Base-by-base conservation (phyloP, 2,113 vertebrate species). In the Passerina amoena region DNA sequence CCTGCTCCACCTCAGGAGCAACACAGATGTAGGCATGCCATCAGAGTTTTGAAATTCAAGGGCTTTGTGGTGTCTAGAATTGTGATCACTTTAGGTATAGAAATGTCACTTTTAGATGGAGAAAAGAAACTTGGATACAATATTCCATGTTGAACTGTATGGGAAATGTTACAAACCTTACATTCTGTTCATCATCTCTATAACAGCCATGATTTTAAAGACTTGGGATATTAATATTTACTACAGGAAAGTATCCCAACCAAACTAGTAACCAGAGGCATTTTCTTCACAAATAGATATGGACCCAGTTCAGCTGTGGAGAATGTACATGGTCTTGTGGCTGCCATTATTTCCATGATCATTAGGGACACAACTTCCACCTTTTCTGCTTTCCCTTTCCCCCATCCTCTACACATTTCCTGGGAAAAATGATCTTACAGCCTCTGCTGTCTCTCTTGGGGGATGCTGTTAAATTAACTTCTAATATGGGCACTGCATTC, bases 321-420 rank as follows among this genome's bases (percentile, higher is more conserved):
- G 6, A 69, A 9, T 18, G 12, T 71, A 45, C 1, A 0, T 28
- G n/a, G 14, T 70, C 35, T 23, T 64, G 25, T 68, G 57, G 11
- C 22, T 86, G n/a, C n/a, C 51, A 9, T 47, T 80, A 40, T 72
- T 75, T 68, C 27, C 19, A 6, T 20, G 16, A 31, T 23, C 2
- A 2, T 57, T 53, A 69, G 45, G 64, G 24, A 40, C 12, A 63
- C 17, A 65, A 21, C 44, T 94, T 70, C 16, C 21, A 40, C 10
- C 12, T 8, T 19, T 86, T 31, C 22, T 88, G n/a, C 33, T 72
- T 76, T 69, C 44, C 0, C 0, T 72, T 76, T 69, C 44, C 0
- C 0, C 21, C 30, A 33, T 42, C 16, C 30, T 42, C 47, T 30
- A 47, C 2, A 0, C 24, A 23, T 86, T 75, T 30, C 37, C 19